These are phyloP conservation scores for Dastarcus helophoroides DNA, from an alignment of 2,888 invertebrate genomes.

Conservation along the genomic window DNA sequence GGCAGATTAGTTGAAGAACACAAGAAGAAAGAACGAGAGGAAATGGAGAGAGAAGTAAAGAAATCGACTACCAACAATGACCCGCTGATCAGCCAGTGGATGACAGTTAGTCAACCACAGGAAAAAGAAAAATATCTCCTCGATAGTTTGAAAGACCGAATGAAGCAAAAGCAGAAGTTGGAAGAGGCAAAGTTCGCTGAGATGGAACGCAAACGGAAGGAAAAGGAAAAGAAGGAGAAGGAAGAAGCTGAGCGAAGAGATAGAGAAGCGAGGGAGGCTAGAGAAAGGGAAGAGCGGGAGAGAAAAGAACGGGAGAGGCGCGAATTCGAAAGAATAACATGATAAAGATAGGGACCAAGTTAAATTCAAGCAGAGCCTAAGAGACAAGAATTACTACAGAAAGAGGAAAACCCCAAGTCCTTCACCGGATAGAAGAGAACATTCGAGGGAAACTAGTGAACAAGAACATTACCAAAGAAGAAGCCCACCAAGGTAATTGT, in stretches of 20 bases:
- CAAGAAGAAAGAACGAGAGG: conserved; percentile 31
- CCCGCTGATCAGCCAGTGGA: conserved; percentile 40
- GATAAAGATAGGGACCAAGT: conserved; percentile 18
- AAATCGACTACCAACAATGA: conserved; percentile 18
- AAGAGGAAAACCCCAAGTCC: conserved; percentile 20
- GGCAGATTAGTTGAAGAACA: conserved; percentile 41
- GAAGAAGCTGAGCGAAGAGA: conserved; percentile 33
- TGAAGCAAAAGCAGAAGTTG: conserved; percentile 42
- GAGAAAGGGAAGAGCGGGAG: conserved; percentile 26
- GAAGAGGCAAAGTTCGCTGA: conserved; percentile 32
- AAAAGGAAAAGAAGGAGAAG: conserved; percentile 34
- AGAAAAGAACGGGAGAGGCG: conserved; percentile 29
- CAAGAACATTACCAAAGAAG: conserved; percentile 3
- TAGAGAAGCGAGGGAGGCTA: conserved; percentile 27
- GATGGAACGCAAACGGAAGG: conserved; percentile 27
- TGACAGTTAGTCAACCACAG: conserved; percentile 37
- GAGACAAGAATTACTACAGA: conserved; percentile 29
- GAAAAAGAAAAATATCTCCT: conserved; percentile 39
- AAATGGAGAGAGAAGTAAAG: conserved; percentile 19
- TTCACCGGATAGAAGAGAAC: conserved; percentile 18
- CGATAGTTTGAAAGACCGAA: conserved; percentile 41
- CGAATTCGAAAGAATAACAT: conserved; percentile 28
- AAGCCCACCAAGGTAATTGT: conserved; percentile 4
- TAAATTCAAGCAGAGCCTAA: conserved; percentile 30
- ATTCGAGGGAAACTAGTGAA: conserved; percentile 2